Evolutionary conservation across 1,140 invertebrate genomes (phyloP), one percentile per base, ranked within the genome.

Genomic region (Pseudomyrmex gracilis): DNA sequence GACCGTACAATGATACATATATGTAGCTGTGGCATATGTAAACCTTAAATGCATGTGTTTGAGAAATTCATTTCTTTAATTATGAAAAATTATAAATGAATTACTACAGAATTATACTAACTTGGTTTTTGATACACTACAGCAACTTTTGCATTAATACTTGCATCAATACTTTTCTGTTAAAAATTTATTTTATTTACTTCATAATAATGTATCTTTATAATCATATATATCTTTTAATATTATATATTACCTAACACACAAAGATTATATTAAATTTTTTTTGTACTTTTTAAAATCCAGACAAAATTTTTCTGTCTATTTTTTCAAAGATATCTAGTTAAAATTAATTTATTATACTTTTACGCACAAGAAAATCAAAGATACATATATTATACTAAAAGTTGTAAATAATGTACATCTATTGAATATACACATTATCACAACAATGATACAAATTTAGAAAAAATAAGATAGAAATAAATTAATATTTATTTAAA

Each of bases 51-150:
- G 53, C 43, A 4, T 24, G 58, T 55, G 12, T 55, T 7, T 20
- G 0, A 49, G 13, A n/a, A 34, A 73, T n/a, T 20, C 9, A 73
- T 45, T 82, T 43, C 15, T 9, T 63, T 51, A 51, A 51, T 51
- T 51, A 10, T 57, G 22, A 43, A 10, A 66, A 47, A 70, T 61
- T 68, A 61, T 9, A 17, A 0, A 17, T n/a, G 24, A 51, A 13
- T 82, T 45, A 77, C 83, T 70, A 73, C 53, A 34, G 45, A 66
- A 34, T 34, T 34, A 34, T 5, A 34, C 0, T 34, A 34, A 49
- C 5, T 34, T 76, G 53, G 55, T 22, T 57, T 57, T 84, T 49
- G 0, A 63, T 49, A 49, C 43, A 20, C 53, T 53, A 2, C 20
- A 64, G 43, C 49, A 34, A 70, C 24, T 58, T 20, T 45, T 57